Evolutionary conservation across 23 tunicate species (phyloP).

Genomic region (Oikopleura dioica): DNA sequence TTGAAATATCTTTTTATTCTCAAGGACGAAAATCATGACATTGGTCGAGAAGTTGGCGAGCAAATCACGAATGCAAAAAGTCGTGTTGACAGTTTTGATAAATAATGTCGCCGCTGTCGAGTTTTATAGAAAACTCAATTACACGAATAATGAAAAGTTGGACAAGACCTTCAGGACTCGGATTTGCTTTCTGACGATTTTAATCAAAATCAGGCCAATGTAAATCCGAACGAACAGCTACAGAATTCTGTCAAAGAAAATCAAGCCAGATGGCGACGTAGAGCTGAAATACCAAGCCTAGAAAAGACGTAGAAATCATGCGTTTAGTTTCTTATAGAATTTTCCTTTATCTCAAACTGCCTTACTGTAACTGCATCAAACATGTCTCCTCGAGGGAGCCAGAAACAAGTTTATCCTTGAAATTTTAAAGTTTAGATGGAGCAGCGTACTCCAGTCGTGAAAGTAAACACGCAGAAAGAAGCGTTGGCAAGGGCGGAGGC

Average conservation of each 20-base stretch:
- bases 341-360: background rate
- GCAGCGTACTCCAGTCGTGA: background rate
- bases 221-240: no score
- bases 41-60: background rate
- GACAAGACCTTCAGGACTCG: background rate
- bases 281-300: no score
- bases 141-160: slow-evolving; percentile 6
- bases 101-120: background rate
- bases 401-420: no score
- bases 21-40: background rate
- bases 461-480: background rate
- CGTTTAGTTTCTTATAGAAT: background rate
- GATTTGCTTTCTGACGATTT: no score
- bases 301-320: background rate
- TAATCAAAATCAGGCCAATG: no score
- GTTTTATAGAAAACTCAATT: background rate
- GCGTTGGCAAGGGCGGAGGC: background rate
- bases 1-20: background rate
- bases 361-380: background rate
- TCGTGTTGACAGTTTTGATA: background rate
- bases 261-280: no score
- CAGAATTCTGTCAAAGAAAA: background rate
- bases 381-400: no score
- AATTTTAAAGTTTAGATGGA: background rate
- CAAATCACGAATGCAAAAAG: background rate